Evolutionary conservation across 2,113 vertebrate genomes (phyloP).

Genomic region (Petroica traversi): DNA sequence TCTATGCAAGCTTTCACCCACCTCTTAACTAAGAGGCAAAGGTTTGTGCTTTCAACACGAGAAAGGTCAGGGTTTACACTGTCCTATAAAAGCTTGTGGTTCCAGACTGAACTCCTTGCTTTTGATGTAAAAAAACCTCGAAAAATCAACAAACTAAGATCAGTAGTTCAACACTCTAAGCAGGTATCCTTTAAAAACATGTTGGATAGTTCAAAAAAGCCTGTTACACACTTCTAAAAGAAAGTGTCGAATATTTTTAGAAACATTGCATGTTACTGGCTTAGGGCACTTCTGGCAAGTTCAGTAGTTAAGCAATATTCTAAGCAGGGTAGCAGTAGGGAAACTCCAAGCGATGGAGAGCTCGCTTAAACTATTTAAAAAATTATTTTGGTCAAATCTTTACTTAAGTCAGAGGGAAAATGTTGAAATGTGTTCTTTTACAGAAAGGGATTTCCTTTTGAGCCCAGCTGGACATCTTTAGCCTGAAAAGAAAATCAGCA

Average conservation of each 20-base stretch:
- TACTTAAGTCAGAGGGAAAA: neutral
- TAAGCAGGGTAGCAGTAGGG: neutral
- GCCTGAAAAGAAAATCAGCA: neutral
- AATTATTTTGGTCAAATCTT: neutral
- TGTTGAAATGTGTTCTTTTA: neutral
- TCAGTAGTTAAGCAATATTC: neutral
- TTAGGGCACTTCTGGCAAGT: neutral
- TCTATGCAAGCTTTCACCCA: neutral
- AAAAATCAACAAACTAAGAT: neutral
- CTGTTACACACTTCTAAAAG: rapidly evolving
- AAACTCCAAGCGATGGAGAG: neutral
- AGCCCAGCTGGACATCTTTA: neutral
- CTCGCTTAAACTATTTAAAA: neutral
- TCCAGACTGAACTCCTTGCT: neutral
- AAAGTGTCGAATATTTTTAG: neutral
- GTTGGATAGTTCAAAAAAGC: neutral
- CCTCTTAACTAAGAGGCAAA: neutral
- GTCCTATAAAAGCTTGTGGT: neutral
- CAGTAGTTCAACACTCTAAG: neutral
- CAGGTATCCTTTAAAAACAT: neutral
- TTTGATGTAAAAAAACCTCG: neutral
- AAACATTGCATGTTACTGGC: neutral
- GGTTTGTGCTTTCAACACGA: neutral
- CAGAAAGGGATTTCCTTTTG: neutral
- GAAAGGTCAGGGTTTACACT: neutral